Evolutionary conservation across 2,888 invertebrate genomes (phyloP).

Genomic region (Sycophila texana): DNA sequence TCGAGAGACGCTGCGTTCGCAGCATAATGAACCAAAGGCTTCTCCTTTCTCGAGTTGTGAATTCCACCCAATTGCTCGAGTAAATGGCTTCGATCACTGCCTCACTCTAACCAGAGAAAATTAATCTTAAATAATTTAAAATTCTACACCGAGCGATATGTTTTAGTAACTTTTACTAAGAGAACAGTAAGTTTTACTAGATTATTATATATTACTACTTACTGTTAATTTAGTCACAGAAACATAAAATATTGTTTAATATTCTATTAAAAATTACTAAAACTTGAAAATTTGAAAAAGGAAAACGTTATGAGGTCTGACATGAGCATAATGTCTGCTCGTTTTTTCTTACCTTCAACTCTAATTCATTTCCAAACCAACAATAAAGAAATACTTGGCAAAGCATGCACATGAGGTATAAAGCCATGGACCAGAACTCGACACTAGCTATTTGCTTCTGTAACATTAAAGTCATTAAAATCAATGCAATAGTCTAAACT

Average conservation of each 20-base stretch:
- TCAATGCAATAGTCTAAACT: not conserved
- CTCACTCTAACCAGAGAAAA: conserved; percentile 26
- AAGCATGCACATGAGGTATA: conserved; percentile 28
- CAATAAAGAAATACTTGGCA: conserved; percentile 45
- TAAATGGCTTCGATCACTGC: conserved; percentile 35
- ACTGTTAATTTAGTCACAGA: too few relatives aligned
- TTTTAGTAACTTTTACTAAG: not conserved
- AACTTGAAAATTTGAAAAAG: too few relatives aligned
- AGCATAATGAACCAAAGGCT: conserved; percentile 44
- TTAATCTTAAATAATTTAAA: not conserved
- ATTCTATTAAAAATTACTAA: too few relatives aligned
- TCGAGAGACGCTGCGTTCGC: conserved; percentile 2
- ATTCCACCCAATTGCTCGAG: conserved; percentile 40
- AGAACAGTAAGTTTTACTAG: too few relatives aligned
- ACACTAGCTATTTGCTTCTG: conserved; percentile 28
- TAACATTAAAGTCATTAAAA: not conserved
- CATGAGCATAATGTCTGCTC: too few relatives aligned
- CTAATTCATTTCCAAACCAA: conserved; percentile 43
- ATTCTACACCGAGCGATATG: not conserved
- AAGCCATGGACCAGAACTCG: conserved; percentile 31
- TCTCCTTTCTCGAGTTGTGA: not conserved
- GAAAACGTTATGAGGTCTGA: too few relatives aligned
- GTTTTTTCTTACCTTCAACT: conserved; percentile 23
- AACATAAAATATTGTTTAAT: too few relatives aligned
- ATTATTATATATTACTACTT: too few relatives aligned